phyloP scores from a whole-genome alignment of 2,113 vertebrate genomes.

The Prunella fulvescens region DNA sequence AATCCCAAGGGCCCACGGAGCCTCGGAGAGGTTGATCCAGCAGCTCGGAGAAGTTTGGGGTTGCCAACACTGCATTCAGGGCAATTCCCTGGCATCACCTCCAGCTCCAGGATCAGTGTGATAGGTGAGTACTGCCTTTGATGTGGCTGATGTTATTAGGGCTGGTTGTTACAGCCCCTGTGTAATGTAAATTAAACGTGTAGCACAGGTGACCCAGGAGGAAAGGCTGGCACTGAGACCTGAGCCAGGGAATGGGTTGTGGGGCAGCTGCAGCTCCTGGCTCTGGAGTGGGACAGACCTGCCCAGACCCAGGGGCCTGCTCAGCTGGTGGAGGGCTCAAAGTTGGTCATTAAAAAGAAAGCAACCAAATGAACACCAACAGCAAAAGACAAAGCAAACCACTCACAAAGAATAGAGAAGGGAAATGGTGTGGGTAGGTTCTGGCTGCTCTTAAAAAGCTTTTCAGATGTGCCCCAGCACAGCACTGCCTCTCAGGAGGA shows the following conservation, averaged over 20 bases:
- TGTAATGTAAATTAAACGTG: fast-evolving
- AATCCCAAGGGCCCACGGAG: not conserved
- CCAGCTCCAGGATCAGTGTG: not conserved
- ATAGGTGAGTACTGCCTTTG: not conserved
- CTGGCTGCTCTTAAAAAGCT: not conserved
- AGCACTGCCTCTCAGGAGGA: not conserved
- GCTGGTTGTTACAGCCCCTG: not conserved
- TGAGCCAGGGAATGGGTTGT: too few species aligned
- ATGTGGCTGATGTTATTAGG: not conserved
- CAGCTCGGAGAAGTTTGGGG: not conserved
- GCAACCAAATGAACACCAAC: not conserved
- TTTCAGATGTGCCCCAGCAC: not conserved
- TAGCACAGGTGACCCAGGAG: not conserved
- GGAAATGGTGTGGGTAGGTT: not conserved
- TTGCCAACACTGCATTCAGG: not conserved
- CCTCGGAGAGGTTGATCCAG: fast-evolving
- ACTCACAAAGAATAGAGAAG: not conserved
- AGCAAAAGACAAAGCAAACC: not conserved
- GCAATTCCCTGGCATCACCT: not conserved
- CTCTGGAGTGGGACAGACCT: not conserved
- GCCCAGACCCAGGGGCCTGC: not conserved
- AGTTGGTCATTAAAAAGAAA: not conserved
- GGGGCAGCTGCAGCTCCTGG: not conserved
- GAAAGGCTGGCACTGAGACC: not conserved
- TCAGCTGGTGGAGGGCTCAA: not conserved